Percentiles rank a stretch among this genome's conserved stretches.
Conservation (phyloP, 2,888 invertebrate genomes). For the Aspidapion aeneum region DNA sequence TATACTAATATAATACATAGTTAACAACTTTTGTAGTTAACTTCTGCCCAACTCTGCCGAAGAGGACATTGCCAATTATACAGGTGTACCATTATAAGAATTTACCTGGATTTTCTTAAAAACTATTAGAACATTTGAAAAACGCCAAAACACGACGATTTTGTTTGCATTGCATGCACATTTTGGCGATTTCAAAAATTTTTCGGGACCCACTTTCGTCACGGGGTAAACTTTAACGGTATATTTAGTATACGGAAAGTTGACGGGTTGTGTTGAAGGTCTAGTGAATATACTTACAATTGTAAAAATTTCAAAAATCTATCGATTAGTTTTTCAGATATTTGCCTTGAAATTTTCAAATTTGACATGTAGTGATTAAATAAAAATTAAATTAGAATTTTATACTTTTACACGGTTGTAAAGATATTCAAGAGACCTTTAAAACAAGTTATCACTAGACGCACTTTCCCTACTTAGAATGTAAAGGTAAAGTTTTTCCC, state of each 20-base stretch:
- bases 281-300: neutral
- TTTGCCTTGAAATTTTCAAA: neutral
- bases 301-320: neutral
- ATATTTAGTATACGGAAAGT: no score
- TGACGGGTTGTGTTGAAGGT: neutral
- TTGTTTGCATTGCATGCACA: neutral
- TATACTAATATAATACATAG: no score
- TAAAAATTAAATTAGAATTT: neutral
- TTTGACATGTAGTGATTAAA: no score
- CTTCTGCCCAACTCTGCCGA: no score
- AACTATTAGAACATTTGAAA: neutral
- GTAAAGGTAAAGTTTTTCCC: neutral
- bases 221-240: no score
- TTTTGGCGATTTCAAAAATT: no score
- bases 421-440: neutral
- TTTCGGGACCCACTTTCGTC: no score
- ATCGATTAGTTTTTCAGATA: neutral
- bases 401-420: neutral
- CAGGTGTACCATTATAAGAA: no score
- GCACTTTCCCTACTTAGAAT: neutral
- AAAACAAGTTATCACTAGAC: neutral
- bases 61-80: no score
- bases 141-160: neutral
- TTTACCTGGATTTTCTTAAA: neutral
- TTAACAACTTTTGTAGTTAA: no score